Evolutionary conservation across 1,140 invertebrate genomes (phyloP), one percentile per base, ranked within the genome.

Genomic region (Physella acuta): DNA sequence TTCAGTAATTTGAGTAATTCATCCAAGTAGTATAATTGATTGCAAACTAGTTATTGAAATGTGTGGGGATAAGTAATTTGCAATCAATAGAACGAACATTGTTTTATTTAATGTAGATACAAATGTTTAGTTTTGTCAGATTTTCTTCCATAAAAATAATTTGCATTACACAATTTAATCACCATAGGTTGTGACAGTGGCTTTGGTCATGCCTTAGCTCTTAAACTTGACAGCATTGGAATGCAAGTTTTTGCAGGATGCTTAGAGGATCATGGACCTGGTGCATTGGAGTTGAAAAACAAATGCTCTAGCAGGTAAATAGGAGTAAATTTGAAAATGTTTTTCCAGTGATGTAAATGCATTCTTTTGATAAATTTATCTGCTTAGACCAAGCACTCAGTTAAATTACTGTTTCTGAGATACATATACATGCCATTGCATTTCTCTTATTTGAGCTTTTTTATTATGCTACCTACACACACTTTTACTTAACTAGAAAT

Each of bases 141-240:
- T n/a, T n/a, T n/a, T n/a, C n/a, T n/a, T n/a, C n/a, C n/a, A n/a
- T n/a, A n/a, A n/a, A n/a, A n/a, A n/a, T n/a, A n/a, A n/a, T n/a
- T n/a, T n/a, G n/a, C n/a, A n/a, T n/a, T n/a, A n/a, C n/a, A n/a
- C n/a, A n/a, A n/a, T n/a, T n/a, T n/a, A n/a, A n/a, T n/a, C n/a
- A n/a, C n/a, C n/a, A n/a, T n/a, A 84, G 88, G 87, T 30, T 88
- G 87, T 82, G 87, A 88, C 71, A 84, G 80, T 70, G 87, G 88
- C 17, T 87, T 88, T 79, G 88, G 88, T n/a, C 71, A 83, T 71
- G 79, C 81, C 33, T 75, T 87, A 8, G 87, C 86, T 17, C 72
- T 82, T 53, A 81, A 84, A 33, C 75, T 87, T 26, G 85, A 87
- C 71, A 76, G 78, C 62, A 77, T 85, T 52, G 88, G 87, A 1